These are phyloP conservation scores for Lutjanus erythropterus DNA, from an alignment of 2,113 vertebrate species.

Conservation along the genomic window DNA sequence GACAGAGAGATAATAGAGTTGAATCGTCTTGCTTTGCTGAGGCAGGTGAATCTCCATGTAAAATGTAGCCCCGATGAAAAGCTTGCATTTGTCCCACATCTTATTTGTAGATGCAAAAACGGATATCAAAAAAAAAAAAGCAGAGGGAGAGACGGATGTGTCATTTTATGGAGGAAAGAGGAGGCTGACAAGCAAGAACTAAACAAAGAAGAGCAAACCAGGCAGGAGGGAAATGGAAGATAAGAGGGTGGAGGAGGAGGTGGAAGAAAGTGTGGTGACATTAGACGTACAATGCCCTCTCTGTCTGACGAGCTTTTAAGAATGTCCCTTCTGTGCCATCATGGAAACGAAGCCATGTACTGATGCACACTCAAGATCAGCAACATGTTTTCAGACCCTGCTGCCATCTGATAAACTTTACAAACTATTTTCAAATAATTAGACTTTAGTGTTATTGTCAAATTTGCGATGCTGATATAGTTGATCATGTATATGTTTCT, in stretches of 20 bases:
- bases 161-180: background rate
- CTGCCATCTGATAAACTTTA: background rate
- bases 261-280: conserved; percentile 18
- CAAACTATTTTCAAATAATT: background rate
- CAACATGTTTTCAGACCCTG: background rate
- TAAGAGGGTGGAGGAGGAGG: conserved; percentile 7
- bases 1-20: conserved; percentile 60
- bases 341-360: conserved; percentile 10
- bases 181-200: conserved; percentile 5
- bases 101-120: conserved; percentile 42
- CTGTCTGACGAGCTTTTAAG: conserved; percentile 39
- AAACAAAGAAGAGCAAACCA: conserved; percentile 13
- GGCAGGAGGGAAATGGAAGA: conserved; percentile 22
- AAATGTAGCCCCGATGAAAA: conserved; percentile 41
- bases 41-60: conserved; percentile 45
- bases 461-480: background rate
- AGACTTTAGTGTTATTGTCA: background rate
- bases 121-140: background rate
- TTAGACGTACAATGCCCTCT: conserved; percentile 27
- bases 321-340: conserved; percentile 19
- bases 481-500: background rate
- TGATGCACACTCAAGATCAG: background rate
- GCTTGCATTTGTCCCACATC: conserved; percentile 38
- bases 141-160: background rate
- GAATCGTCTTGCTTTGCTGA: conserved; percentile 44